Conservation (phyloP, 2,888 invertebrate species). For the Gnatocerus cornutus region DNA sequence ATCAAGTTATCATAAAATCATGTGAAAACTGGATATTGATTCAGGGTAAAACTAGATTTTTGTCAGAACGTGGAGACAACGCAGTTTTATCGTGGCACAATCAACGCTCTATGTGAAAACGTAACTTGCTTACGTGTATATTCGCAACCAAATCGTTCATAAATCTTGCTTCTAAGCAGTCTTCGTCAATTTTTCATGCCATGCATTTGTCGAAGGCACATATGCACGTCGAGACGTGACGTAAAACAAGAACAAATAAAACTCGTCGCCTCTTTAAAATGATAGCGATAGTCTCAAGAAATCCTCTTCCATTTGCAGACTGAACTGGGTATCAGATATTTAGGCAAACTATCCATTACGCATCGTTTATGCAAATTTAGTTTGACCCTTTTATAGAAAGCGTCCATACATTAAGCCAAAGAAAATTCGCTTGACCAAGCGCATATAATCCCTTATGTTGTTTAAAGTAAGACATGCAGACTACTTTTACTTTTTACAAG, state of each 20-base stretch:
- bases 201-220: conserved; percentile 6
- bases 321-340: background rate
- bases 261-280: conserved; percentile 12
- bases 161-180: conserved; percentile 3
- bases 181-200: conserved; percentile 3
- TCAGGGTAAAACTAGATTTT: too few relatives aligned
- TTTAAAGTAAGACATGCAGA: conserved; percentile 11
- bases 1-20: conserved; percentile 23
- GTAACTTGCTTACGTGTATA: background rate
- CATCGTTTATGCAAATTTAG: conserved; percentile 25
- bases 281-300: conserved; percentile 4
- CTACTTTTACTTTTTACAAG: conserved; percentile 12
- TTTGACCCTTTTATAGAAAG: conserved; percentile 24
- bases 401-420: conserved; percentile 28
- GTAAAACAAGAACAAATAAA: conserved; percentile 31
- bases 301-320: conserved; percentile 2
- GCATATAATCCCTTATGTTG: too few relatives aligned
- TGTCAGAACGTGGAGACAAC: too few relatives aligned
- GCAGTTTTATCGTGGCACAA: too few relatives aligned
- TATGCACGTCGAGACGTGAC: conserved; percentile 23
- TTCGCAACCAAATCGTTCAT: conserved; percentile 6
- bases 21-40: conserved; percentile 1
- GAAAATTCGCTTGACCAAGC: conserved; percentile 26
- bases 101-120: too few relatives aligned
- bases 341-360: conserved; percentile 27